Evolutionary conservation across 1,140 invertebrate genomes (phyloP).

Genomic region (Achroia grisella): DNA sequence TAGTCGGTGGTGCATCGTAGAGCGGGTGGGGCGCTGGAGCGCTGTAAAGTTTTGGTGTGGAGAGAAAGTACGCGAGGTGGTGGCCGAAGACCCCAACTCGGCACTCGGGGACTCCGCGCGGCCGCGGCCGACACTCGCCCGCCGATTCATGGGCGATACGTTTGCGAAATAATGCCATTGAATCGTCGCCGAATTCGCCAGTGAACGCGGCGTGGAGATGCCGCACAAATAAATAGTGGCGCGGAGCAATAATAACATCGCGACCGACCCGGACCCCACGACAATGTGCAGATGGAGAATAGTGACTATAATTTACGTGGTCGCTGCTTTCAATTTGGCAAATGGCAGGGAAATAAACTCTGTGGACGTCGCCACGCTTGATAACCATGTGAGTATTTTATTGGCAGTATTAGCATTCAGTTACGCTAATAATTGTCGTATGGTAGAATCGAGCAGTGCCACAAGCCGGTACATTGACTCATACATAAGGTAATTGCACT

Average conservation of each 20-base stretch:
- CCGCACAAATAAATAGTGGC: conserved; percentile 58
- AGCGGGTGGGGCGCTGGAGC: conserved; percentile 40
- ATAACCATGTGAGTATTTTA: conserved; percentile 56
- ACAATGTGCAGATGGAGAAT: conserved; percentile 65
- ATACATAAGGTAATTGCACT: conserved; percentile 31
- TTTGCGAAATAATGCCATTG: conserved; percentile 67
- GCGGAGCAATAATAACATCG: conserved; percentile 25
- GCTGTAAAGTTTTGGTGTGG: conserved; percentile 44
- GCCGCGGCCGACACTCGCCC: conserved; percentile 60
- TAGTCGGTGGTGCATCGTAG: conserved; percentile 14
- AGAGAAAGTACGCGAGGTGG: conserved; percentile 61
- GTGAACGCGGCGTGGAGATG: conserved; percentile 52
- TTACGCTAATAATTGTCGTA: neutral
- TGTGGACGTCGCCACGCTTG: conserved; percentile 26
- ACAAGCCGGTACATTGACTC: conserved; percentile 45
- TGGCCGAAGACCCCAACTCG: conserved; percentile 47
- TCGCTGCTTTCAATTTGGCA: conserved; percentile 27
- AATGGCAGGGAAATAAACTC: conserved; percentile 37
- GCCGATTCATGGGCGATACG: conserved; percentile 28
- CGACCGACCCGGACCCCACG: conserved; percentile 31
- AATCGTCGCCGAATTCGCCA: conserved; percentile 41
- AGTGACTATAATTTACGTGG: conserved; percentile 56
- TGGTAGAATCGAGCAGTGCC: conserved; percentile 26
- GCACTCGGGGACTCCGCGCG: conserved; percentile 44
- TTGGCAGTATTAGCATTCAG: conserved; percentile 3